phyloP scores from a whole-genome alignment of 2,888 invertebrate species.

The Hyles lineata region DNA sequence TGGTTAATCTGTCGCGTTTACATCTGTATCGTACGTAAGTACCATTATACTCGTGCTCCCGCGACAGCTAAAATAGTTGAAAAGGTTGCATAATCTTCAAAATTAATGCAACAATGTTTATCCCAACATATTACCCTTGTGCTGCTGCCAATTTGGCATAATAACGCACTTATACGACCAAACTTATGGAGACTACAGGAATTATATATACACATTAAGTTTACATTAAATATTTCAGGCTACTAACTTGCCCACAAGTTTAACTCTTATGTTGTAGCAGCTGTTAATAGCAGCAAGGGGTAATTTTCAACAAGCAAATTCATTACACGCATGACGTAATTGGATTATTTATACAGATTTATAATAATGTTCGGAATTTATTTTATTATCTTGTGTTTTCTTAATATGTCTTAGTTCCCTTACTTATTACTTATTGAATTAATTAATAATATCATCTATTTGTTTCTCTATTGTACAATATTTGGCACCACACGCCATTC shows the following conservation, averaged over 20 bases:
- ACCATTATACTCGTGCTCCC: too few relatives aligned
- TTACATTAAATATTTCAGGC: slow-evolving; percentile 1
- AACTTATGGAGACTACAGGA: slow-evolving; percentile 9
- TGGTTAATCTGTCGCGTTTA: too few relatives aligned
- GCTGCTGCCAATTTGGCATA: slow-evolving; percentile 19
- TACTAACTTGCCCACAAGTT: slow-evolving; percentile 10
- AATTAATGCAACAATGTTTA: background rate
- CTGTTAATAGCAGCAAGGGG: slow-evolving; percentile 1
- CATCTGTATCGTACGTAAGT: too few relatives aligned
- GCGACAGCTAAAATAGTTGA: background rate
- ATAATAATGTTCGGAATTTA: too few relatives aligned
- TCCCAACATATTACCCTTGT: background rate
- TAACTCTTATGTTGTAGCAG: background rate
- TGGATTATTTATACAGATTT: too few relatives aligned
- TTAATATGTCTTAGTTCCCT: too few relatives aligned
- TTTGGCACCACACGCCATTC: too few relatives aligned
- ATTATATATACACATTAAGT: slow-evolving; percentile 7
- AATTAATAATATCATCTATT: too few relatives aligned
- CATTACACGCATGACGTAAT: background rate
- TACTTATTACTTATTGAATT: too few relatives aligned
- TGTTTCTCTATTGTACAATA: too few relatives aligned
- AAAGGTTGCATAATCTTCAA: background rate
- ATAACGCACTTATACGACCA: slow-evolving; percentile 13
- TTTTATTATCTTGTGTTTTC: too few relatives aligned
- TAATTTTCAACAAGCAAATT: background rate